Percentiles rank a stretch among this genome's conserved stretches.
phyloP scores from a whole-genome alignment of 2,888 invertebrate species.

The Tetheella fluctuosa region DNA sequence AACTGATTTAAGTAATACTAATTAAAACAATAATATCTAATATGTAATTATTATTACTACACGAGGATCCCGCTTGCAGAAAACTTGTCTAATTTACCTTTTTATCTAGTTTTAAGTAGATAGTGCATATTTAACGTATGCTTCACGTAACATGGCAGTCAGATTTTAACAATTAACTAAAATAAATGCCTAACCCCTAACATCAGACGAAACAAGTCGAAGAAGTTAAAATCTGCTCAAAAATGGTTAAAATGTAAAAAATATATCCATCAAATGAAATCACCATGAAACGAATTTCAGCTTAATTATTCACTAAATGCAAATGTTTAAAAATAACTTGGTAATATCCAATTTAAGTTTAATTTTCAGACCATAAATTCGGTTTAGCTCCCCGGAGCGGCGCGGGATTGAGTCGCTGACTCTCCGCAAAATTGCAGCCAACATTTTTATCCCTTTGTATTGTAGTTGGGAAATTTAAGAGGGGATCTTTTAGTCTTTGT shows the following conservation, averaged over 20 bases:
- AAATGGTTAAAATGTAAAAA: constrained; percentile 13
- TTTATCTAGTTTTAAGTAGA: too few species aligned
- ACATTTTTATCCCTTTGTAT: constrained; percentile 79
- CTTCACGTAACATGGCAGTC: too few species aligned
- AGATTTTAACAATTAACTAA: too few species aligned
- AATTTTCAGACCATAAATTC: constrained; percentile 81
- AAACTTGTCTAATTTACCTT: too few species aligned
- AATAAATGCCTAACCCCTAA: neutral
- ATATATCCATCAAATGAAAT: constrained; percentile 45
- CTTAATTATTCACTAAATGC: constrained; percentile 68
- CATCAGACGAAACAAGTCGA: neutral
- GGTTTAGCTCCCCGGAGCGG: constrained; percentile 77
- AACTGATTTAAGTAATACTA: too few species aligned
- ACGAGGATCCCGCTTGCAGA: too few species aligned
- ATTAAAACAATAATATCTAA: too few species aligned
- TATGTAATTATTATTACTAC: too few species aligned
- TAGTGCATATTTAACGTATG: too few species aligned
- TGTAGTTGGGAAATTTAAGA: constrained; percentile 68
- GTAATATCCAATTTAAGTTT: constrained; percentile 80
- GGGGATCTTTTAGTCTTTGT: constrained; percentile 65
- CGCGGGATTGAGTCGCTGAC: constrained; percentile 65
- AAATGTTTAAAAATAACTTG: constrained; percentile 74
- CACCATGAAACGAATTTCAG: constrained; percentile 54
- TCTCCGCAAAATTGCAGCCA: constrained; percentile 73
- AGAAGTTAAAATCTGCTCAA: neutral